phyloP scores from a whole-genome alignment of 1,140 invertebrate species.

The Drosophila trapezifrons region DNA sequence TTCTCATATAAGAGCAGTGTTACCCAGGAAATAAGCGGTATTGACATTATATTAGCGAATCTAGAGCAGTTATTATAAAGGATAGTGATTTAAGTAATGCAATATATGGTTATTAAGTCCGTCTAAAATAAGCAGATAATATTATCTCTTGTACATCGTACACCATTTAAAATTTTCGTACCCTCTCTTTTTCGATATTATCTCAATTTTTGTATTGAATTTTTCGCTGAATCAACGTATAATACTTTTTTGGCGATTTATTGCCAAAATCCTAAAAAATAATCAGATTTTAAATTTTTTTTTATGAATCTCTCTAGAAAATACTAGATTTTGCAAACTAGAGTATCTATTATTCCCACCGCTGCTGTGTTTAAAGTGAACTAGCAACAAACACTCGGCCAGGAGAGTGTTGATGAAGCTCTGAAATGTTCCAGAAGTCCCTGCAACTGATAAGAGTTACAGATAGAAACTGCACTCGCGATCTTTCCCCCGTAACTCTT shows the following conservation, averaged over 20 bases:
- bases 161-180: too few relatives aligned
- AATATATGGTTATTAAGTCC: neutral
- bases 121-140: too few relatives aligned
- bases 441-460: constrained; percentile 35
- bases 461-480: constrained; percentile 37
- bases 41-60: neutral
- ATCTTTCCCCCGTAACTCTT: constrained; percentile 38
- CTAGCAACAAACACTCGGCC: constrained; percentile 13
- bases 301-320: neutral
- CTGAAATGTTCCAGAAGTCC: constrained; percentile 34
- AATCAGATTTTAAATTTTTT: neutral
- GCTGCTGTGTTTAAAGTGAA: constrained; percentile 4
- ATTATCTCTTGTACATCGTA: too few relatives aligned
- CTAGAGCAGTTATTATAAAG: neutral
- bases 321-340: neutral
- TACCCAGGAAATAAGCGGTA: neutral
- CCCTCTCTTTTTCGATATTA: neutral
- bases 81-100: neutral
- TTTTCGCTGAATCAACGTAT: too few relatives aligned
- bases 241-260: neutral
- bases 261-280: neutral
- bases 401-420: constrained; percentile 15
- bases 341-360: neutral
- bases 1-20: neutral
- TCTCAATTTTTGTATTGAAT: neutral